These are phyloP conservation scores for Amiota mariae DNA, from an alignment of 2,888 invertebrate genomes.

Conservation along the genomic window DNA sequence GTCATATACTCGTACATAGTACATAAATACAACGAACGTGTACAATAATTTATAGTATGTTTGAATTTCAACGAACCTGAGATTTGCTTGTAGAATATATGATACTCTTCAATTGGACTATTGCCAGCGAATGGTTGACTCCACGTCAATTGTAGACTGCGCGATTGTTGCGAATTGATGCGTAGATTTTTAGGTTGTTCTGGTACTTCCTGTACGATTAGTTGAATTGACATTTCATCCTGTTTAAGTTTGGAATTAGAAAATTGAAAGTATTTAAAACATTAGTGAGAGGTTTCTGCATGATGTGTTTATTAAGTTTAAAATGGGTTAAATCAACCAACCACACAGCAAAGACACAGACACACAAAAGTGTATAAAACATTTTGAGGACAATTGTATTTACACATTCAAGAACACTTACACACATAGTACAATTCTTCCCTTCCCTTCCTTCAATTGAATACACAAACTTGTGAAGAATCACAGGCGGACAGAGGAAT, in stretches of 20 bases:
- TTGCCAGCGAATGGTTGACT: constrained; percentile 91
- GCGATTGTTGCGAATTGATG: constrained; percentile 88
- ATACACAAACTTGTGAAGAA: no score
- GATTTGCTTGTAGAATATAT: constrained; percentile 90
- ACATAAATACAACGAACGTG: no score
- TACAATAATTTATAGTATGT: not conserved
- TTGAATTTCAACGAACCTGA: constrained; percentile 72
- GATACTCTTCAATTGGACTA: constrained; percentile 90
- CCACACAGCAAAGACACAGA: not conserved
- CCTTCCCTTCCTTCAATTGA: no score
- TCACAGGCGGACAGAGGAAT: no score
- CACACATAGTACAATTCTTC: no score
- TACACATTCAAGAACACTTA: no score
- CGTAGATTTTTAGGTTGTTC: constrained; percentile 91
- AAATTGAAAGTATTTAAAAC: not conserved
- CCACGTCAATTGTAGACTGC: constrained; percentile 90
- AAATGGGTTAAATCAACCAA: not conserved
- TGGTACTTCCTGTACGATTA: constrained; percentile 92
- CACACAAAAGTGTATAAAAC: no score
- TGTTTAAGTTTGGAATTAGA: constrained; percentile 37
- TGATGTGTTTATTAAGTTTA: not conserved
- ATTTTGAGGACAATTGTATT: no score
- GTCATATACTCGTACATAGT: no score
- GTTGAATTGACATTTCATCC: constrained; percentile 91
- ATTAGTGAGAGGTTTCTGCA: no score